Conservation (phyloP, 2,888 invertebrate species). For the Ochropleura leucogaster region DNA sequence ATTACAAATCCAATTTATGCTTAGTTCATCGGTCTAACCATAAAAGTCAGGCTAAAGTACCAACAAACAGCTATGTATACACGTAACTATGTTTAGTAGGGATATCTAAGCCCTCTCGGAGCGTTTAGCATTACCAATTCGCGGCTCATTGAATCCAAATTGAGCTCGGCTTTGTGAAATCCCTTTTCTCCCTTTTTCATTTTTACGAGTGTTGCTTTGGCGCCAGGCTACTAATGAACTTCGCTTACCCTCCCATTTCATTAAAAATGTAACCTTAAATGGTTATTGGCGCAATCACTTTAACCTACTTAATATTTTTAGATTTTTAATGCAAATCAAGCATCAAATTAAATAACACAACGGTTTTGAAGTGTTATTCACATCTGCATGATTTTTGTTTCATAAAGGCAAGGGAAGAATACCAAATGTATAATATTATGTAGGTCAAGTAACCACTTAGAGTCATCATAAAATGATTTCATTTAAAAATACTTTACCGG, state of each 20-base stretch:
- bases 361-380: background rate
- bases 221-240: conserved; percentile 79
- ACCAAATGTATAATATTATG: background rate
- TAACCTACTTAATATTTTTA: conserved; percentile 39
- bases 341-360: background rate
- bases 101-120: conserved; percentile 76
- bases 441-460: background rate
- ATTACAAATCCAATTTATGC: conserved; percentile 4
- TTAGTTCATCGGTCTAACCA: conserved; percentile 21
- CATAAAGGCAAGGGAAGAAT: background rate
- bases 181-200: conserved; percentile 81
- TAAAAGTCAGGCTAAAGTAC: conserved; percentile 28
- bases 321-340: conserved; percentile 32
- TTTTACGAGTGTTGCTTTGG: conserved; percentile 81
- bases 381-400: background rate
- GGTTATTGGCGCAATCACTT: conserved; percentile 41
- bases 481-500: conserved; percentile 46
- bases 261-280: conserved; percentile 64
- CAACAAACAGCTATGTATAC: conserved; percentile 45
- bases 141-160: conserved; percentile 85
- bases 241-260: conserved; percentile 69
- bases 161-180: conserved; percentile 80
- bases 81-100: conserved; percentile 63
- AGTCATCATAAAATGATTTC: conserved; percentile 34
- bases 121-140: conserved; percentile 82